Evolutionary conservation across 2,888 invertebrate species (phyloP).

Genomic region (Aphidius colemani): DNA sequence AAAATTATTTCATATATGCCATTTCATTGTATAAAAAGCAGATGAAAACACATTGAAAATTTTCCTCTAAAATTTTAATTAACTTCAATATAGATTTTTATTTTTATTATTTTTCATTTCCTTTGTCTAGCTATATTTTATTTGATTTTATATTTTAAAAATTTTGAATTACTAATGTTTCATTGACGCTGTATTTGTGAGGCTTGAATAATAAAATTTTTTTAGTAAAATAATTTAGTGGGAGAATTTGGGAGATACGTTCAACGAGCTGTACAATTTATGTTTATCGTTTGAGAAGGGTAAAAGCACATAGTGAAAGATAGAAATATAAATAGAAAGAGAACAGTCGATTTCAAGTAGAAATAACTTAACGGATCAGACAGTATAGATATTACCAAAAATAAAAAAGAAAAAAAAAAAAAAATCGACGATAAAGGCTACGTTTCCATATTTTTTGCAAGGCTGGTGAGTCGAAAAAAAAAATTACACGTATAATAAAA

Average conservation of each 20-base stretch:
- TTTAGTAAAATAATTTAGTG: neutral
- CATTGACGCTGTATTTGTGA: neutral
- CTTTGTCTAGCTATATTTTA: no score
- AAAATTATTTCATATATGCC: slow-evolving; percentile 12
- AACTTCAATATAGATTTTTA: slow-evolving; percentile 28
- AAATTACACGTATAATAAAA: slow-evolving; percentile 13
- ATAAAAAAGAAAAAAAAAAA: no score
- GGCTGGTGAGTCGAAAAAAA: slow-evolving; percentile 13
- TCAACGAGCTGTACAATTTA: slow-evolving; percentile 38
- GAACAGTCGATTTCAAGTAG: slow-evolving; percentile 36
- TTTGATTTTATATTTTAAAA: neutral
- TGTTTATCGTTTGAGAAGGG: slow-evolving; percentile 32
- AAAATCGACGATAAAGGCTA: slow-evolving; percentile 31
- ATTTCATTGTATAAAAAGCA: slow-evolving; percentile 30
- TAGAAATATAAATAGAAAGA: no score
- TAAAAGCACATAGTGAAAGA: no score
- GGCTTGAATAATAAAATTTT: neutral
- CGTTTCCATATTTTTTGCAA: slow-evolving; percentile 7
- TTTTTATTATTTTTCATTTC: neutral
- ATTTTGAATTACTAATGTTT: neutral
- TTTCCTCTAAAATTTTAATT: slow-evolving; percentile 36
- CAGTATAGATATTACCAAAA: slow-evolving; percentile 37
- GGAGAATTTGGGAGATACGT: slow-evolving; percentile 17
- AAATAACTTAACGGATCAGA: slow-evolving; percentile 44
- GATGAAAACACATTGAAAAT: slow-evolving; percentile 41